Conservation (phyloP, 2,797 vertebrate species). For the Chaetodon trifasciatus region DNA sequence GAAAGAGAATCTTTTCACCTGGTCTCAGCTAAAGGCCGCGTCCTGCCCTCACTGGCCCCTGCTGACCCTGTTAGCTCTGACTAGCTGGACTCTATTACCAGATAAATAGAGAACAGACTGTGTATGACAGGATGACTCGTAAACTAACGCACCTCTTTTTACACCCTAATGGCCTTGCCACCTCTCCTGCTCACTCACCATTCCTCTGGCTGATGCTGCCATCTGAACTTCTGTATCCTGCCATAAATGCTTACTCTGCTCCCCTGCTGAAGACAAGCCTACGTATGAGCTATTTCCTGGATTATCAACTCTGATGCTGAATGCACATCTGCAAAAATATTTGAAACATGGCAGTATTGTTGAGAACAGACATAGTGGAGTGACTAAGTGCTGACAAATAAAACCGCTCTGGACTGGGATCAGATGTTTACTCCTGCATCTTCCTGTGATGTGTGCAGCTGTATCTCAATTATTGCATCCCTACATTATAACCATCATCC, state of each 20-base stretch:
- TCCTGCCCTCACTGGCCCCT: conserved; percentile 11
- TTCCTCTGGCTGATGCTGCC: conserved; percentile 22
- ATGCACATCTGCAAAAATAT: conserved; percentile 24
- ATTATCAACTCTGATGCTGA: conserved; percentile 22
- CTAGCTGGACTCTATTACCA: conserved; percentile 36
- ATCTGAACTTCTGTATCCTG: conserved; percentile 37
- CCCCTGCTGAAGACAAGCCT: conserved; percentile 27
- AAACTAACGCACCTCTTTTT: conserved; percentile 9
- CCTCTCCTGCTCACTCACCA: conserved; percentile 4
- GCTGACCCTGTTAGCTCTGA: conserved; percentile 1
- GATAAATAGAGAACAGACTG: conserved; percentile 29
- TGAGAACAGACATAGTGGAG: conserved; percentile 13
- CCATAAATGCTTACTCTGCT: conserved; percentile 37
- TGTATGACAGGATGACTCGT: conserved; percentile 6
- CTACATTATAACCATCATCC: not conserved
- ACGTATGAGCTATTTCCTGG: conserved; percentile 18
- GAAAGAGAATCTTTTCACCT: conserved; percentile 70
- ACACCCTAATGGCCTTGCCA: not conserved
- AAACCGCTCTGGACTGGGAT: conserved; percentile 18
- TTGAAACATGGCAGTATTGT: conserved; percentile 16
- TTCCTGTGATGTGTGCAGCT: not conserved
- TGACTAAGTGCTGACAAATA: not conserved
- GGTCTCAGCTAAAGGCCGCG: conserved; percentile 48
- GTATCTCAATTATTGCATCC: not conserved
- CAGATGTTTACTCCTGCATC: conserved; percentile 12